phyloP scores from a whole-genome alignment of 2,113 vertebrate species.

The Anoplopoma fimbria region DNA sequence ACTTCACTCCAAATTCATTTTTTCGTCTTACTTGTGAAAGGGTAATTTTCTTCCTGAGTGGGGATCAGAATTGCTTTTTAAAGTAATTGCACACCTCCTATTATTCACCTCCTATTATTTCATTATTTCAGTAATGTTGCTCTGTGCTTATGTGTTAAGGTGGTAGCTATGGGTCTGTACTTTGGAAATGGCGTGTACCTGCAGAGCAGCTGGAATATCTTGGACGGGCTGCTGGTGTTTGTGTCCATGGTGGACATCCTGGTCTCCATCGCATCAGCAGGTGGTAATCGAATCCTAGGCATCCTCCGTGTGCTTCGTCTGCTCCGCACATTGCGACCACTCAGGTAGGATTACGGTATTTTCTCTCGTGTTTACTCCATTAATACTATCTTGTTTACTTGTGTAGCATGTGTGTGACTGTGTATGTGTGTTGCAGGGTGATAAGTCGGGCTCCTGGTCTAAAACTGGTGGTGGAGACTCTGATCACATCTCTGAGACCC shows the following conservation, averaged over 20 bases:
- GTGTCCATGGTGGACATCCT: slow-evolving; percentile 96
- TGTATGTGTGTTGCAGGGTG: slow-evolving; percentile 84
- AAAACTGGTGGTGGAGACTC: slow-evolving; percentile 97
- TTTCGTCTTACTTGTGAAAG: slow-evolving; percentile 37
- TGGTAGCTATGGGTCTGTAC: slow-evolving; percentile 92
- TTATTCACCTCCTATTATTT: slow-evolving; percentile 24
- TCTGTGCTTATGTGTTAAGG: slow-evolving; percentile 77
- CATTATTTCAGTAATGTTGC: slow-evolving; percentile 34
- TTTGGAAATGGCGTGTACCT: slow-evolving; percentile 91
- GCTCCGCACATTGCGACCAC: slow-evolving; percentile 93
- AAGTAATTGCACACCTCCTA: slow-evolving; percentile 24
- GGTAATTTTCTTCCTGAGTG: slow-evolving; percentile 40
- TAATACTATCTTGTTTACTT: background rate
- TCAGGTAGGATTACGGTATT: slow-evolving; percentile 83
- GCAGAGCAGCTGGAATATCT: slow-evolving; percentile 96
- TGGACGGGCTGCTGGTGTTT: slow-evolving; percentile 96
- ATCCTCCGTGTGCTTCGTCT: slow-evolving; percentile 93
- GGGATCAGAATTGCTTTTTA: slow-evolving; percentile 31
- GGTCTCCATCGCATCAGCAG: slow-evolving; percentile 92
- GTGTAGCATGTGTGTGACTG: slow-evolving; percentile 5
- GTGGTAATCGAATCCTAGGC: slow-evolving; percentile 94
- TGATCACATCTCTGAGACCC: slow-evolving; percentile 96
- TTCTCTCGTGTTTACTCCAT: slow-evolving; percentile 11
- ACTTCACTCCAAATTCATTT: slow-evolving; percentile 37
- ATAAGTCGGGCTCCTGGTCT: slow-evolving; percentile 97